Evolutionary conservation across 2,888 invertebrate genomes (phyloP), one percentile per base, ranked within the genome.

Genomic region (Drosophila fulvimacula): DNA sequence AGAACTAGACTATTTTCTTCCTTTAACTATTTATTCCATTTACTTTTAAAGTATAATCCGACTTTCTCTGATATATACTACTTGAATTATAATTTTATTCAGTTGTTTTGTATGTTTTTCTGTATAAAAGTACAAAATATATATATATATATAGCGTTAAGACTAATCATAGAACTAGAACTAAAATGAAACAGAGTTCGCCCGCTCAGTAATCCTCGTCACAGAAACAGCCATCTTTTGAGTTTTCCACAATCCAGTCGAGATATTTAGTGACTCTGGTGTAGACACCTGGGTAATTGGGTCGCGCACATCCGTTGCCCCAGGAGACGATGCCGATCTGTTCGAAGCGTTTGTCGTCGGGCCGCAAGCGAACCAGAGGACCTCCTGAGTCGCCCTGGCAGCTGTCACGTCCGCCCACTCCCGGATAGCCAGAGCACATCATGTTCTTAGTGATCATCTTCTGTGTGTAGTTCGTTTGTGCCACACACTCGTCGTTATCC

Each of bases 381-480:
- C 97, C 95, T 39, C 92, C 93, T 5, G 93, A 93, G 78, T 93
- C 93, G 38, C 93, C 93, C 84, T 93, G 89, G 21, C 90, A 91
- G 27, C 87, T 88, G 71, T 91, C 91, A 9, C 91, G 90, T 15
- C 81, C 88, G 1, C 91, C 91, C 5, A 88, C 84, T 17, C 91
- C 91, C 36, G 91, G 91, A 74, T 91, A 91, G 27, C 91, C 92
- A 10, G 91, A 91, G 76, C 90, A 91, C 91, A 90, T 90, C 97
- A 97, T 98, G 91, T 97, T 97, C 81, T 96, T 95, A 0, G 96
- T 96, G 78, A 97, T 97, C 96, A 97, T 97, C 59, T 95, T 94
- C 1, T 95, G 93, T 2, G 95, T 95, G 91, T 98, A 98, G 91
- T 96, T 97, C 5, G 97, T 97, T 69, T 94, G 91, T 62, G 93